Evolutionary conservation across 2,888 invertebrate genomes (phyloP).

Genomic region (Napeogenes sylphis): DNA sequence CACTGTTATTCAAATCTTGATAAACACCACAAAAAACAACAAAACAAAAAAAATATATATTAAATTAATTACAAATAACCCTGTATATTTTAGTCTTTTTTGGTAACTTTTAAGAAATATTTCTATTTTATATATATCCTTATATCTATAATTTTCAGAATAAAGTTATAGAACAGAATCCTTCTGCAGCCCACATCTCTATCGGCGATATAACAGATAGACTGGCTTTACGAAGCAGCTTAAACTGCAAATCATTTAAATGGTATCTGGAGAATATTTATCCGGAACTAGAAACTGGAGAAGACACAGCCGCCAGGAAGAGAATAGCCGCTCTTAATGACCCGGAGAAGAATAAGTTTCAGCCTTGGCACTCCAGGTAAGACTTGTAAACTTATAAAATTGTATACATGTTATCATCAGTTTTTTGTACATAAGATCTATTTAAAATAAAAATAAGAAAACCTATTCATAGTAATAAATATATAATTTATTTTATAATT

Average conservation of each 20-base stretch:
- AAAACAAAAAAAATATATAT: no score
- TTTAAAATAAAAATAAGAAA: no score
- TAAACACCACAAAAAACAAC: no score
- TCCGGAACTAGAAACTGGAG: slow-evolving; percentile 85
- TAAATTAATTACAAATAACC: no score
- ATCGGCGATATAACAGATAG: slow-evolving; percentile 91
- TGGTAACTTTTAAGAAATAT: no score
- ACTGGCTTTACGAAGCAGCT: slow-evolving; percentile 81
- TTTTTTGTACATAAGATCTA: no score
- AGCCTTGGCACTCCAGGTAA: slow-evolving; percentile 89
- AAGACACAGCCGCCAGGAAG: slow-evolving; percentile 73
- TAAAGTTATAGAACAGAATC: slow-evolving; percentile 83
- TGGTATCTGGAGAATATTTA: slow-evolving; percentile 94
- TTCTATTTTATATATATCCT: no score
- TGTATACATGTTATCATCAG: no score
- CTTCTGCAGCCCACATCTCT: slow-evolving; percentile 76
- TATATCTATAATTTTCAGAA: slow-evolving; percentile 72
- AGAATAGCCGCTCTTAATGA: slow-evolving; percentile 79
- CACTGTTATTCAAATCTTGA: no score
- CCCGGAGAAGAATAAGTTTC: slow-evolving; percentile 80
- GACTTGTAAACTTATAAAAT: neutral
- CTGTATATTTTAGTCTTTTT: no score
- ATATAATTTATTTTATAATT: no score
- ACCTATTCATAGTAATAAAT: no score
- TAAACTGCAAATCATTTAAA: slow-evolving; percentile 88